Evolutionary conservation across 2,888 invertebrate species (phyloP).

Genomic region (Parnassius mnemosyne): DNA sequence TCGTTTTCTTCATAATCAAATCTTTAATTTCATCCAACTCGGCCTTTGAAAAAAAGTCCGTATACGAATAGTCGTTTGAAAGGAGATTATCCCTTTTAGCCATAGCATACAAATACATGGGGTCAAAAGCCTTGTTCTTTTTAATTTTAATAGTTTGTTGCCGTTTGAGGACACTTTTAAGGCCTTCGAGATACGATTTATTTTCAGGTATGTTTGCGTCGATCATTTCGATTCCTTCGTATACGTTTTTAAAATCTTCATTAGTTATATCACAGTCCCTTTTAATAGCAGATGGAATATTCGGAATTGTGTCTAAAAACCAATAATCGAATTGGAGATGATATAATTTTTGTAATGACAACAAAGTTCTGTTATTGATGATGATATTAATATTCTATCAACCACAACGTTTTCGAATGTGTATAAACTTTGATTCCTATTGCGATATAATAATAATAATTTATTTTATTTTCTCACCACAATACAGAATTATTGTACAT

Average conservation of each 20-base stretch:
- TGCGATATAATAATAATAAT: too few species aligned
- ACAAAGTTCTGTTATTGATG: slow-evolving; percentile 2
- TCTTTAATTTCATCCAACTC: slow-evolving; percentile 60
- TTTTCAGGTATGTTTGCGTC: slow-evolving; percentile 60
- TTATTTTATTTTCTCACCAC: too few species aligned
- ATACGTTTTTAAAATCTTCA: slow-evolving; percentile 48
- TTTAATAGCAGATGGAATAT: slow-evolving; percentile 47
- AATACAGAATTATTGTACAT: too few species aligned
- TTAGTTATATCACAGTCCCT: slow-evolving; percentile 47
- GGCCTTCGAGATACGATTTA: slow-evolving; percentile 59
- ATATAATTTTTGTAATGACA: background rate
- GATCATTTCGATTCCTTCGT: slow-evolving; percentile 65
- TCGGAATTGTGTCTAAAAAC: slow-evolving; percentile 33
- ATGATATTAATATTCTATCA: too few species aligned
- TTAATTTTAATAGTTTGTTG: slow-evolving; percentile 41
- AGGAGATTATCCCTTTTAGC: slow-evolving; percentile 47
- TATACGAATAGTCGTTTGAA: slow-evolving; percentile 42
- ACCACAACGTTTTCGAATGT: too few species aligned
- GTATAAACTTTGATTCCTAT: too few species aligned
- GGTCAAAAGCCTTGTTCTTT: slow-evolving; percentile 50
- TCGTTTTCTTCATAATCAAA: slow-evolving; percentile 51
- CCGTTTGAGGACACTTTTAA: slow-evolving; percentile 53
- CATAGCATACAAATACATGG: slow-evolving; percentile 59
- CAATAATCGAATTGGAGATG: too few species aligned
- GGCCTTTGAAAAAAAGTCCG: slow-evolving; percentile 51